Percentiles rank a stretch among this genome's conserved stretches.
Evolutionary conservation across 2,113 vertebrate species (phyloP).

Genomic region (Puffinus mauretanicus): DNA sequence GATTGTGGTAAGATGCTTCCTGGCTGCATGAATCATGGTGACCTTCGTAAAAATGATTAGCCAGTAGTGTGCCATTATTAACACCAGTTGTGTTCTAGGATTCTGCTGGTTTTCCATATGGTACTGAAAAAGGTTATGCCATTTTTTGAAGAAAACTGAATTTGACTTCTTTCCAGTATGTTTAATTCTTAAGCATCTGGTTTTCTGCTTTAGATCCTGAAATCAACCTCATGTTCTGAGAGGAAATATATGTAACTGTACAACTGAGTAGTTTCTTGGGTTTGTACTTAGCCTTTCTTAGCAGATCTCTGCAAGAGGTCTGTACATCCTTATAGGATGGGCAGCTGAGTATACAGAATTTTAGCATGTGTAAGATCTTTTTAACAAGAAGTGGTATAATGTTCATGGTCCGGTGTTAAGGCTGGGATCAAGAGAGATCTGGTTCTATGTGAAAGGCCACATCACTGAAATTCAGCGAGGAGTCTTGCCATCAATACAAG

Average conservation of each 20-base stretch:
- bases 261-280: not conserved
- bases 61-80: not conserved
- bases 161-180: not conserved
- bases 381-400: not conserved
- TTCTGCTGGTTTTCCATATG: constrained; percentile 24
- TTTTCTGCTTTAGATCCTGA: not conserved
- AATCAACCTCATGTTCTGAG: not conserved
- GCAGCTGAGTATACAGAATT: not conserved
- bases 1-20: not conserved
- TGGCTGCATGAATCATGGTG: constrained; percentile 5
- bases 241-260: not conserved
- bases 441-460: not conserved
- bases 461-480: not conserved
- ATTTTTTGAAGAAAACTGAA: not conserved
- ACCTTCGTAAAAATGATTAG: constrained; percentile 15
- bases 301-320: not conserved
- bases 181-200: not conserved
- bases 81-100: not conserved
- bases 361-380: not conserved
- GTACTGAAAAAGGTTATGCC: not conserved
- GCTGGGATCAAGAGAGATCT: not conserved
- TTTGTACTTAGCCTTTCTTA: not conserved
- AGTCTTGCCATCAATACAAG: not conserved
- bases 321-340: not conserved
- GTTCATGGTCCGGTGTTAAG: not conserved